Conservation (phyloP, 1,140 invertebrate species). For the Lordiphosa collinella region DNA sequence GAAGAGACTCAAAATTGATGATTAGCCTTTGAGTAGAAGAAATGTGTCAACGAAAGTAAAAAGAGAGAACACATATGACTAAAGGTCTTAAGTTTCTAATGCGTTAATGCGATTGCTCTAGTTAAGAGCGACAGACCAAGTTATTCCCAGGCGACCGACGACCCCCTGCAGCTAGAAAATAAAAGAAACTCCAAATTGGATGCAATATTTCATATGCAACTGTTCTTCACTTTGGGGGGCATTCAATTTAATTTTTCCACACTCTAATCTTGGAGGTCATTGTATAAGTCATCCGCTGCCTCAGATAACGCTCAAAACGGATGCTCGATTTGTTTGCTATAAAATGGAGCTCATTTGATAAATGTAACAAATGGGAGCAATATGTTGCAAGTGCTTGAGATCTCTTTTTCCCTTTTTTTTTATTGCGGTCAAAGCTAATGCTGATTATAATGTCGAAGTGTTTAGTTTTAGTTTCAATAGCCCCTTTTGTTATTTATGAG, state of each 20-base stretch:
- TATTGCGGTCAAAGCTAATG: conserved; percentile 69
- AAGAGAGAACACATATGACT: conserved; percentile 9
- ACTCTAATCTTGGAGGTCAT: conserved; percentile 26
- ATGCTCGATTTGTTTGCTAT: conserved; percentile 36
- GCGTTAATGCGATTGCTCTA: conserved; percentile 33
- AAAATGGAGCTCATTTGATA: conserved; percentile 44
- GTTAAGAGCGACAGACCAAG: conserved; percentile 10
- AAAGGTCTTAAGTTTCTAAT: conserved; percentile 34
- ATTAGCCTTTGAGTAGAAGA: conserved; percentile 36
- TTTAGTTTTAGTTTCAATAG: conserved; percentile 19
- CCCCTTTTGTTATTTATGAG: conserved; percentile 38
- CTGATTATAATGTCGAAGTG: conserved; percentile 28
- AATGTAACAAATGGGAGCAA: conserved; percentile 48
- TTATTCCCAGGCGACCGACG: neutral
- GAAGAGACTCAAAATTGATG: conserved; percentile 31
- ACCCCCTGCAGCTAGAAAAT: neutral
- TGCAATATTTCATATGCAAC: conserved; percentile 19
- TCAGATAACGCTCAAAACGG: conserved; percentile 22
- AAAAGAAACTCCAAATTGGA: conserved; percentile 4
- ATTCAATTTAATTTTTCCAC: conserved; percentile 5
- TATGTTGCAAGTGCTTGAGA: conserved; percentile 48
- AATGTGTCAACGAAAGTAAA: conserved; percentile 73
- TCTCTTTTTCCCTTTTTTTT: conserved; percentile 6
- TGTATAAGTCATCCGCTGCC: conserved; percentile 2
- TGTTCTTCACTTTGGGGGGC: conserved; percentile 1